phyloP scores from a whole-genome alignment of 2,888 invertebrate species.

The Nasonovia ribisnigri region DNA sequence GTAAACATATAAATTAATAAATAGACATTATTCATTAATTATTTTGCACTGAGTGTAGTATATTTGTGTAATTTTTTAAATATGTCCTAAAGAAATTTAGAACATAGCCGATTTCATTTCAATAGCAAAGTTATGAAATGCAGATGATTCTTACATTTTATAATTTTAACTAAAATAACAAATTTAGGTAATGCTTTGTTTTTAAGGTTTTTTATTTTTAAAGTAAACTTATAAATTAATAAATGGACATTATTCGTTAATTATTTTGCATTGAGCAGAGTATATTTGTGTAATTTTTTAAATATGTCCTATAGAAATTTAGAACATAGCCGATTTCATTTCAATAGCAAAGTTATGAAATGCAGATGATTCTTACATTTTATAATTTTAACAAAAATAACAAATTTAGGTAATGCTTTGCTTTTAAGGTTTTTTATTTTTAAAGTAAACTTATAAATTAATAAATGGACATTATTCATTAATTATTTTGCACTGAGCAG shows the following conservation, averaged over 20 bases:
- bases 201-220: not conserved
- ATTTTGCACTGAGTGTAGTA: no score
- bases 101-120: no score
- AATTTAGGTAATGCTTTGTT: not conserved
- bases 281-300: conserved; percentile 36
- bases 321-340: conserved; percentile 61
- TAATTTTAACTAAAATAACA: not conserved
- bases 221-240: not conserved
- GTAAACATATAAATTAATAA: no score
- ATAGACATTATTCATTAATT: no score
- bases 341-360: conserved; percentile 57
- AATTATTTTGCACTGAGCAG: not conserved
- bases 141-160: conserved; percentile 48
- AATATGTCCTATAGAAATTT: conserved; percentile 54
- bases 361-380: conserved; percentile 55
- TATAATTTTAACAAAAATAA: not conserved
- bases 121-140: conserved; percentile 59
- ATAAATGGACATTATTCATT: conserved; percentile 33
- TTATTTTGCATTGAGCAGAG: conserved; percentile 7
- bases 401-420: not conserved
- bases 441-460: not conserved
- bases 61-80: no score
- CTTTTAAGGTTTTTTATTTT: not conserved
- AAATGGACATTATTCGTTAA: conserved; percentile 33
- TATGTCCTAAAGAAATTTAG: no score